phyloP scores from a whole-genome alignment of 1,140 invertebrate species.

The Drosophila watanabei region DNA sequence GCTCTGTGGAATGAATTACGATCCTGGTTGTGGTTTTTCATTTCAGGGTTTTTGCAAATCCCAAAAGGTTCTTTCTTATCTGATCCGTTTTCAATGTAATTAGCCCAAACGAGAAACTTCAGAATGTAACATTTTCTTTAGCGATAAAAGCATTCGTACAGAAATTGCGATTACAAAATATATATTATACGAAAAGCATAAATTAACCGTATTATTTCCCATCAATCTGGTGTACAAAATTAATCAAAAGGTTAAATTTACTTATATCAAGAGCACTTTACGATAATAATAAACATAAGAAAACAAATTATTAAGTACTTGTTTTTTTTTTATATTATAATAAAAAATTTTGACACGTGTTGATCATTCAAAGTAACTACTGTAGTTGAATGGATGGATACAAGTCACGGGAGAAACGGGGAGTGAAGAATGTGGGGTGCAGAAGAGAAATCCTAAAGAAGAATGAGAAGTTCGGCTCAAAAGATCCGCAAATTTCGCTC shows the following conservation, averaged over 20 bases:
- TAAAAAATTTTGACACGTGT: background rate
- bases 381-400: slow-evolving; percentile 8
- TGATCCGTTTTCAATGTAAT: slow-evolving; percentile 10
- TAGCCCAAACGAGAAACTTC: background rate
- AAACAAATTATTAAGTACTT: too few species aligned
- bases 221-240: too few species aligned
- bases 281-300: background rate
- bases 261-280: too few species aligned
- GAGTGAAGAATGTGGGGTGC: background rate
- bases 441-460: slow-evolving; percentile 20
- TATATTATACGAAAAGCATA: background rate
- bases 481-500: slow-evolving; percentile 26
- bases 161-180: too few species aligned
- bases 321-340: too few species aligned
- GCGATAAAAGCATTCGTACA: background rate
- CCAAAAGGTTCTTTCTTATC: slow-evolving; percentile 6
- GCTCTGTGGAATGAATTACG: background rate
- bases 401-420: background rate
- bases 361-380: background rate
- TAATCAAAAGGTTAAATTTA: too few species aligned
- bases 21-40: background rate
- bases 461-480: slow-evolving; percentile 41
- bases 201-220: too few species aligned
- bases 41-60: background rate
- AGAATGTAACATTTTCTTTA: background rate